Base-by-base conservation (phyloP, 2,113 vertebrate species). In the Calidris pygmaea region DNA sequence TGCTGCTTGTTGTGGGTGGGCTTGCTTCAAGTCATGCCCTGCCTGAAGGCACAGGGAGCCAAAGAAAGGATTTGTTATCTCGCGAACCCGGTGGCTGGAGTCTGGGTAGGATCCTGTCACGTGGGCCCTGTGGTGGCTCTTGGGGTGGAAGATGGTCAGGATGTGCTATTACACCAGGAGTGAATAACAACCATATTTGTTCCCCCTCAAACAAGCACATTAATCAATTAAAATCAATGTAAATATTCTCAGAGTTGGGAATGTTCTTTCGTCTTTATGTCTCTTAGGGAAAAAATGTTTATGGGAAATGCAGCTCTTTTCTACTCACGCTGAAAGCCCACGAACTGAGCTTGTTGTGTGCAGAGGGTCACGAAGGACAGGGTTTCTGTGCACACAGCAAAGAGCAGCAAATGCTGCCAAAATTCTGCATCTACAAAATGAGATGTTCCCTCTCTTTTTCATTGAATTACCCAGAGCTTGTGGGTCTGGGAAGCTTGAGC, bases 71-170 rank as follows among this genome's bases (percentile, higher is more conserved):
- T 93, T 87, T 89, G 78, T 94, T 94, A 94, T 91, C 89, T 95
- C 29, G 0, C 0, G 4, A 71, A 45, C 48, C 47, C 6, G 0
- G 5, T 7, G 58, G 66, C 77, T 78, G 70, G 53, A 71, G 94
- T 93, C 94, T 93, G 93, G 77, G 34, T 60, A 76, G 77, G 85
- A 91, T 92, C 93, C 91, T 93, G 81, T 94, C 95, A 94, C 3
- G 17, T 95, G 89, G 79, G 43, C 47, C 56, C 85, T 62, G 55
- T 55, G 86, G 83, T 79, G 86, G 50, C 79, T 86, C 71, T 50
- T 48, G 73, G 77, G 16, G 29, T 87, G 66, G 56, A 85, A 89
- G 73, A 79, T 70, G 85, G 55, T 73, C 5, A 15, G 63, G 74
- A 43, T 75, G 52, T 70, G 37, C 52, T 60, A 27, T 52, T 85